Conservation (phyloP, 2,797 vertebrate species). For the Cichlasoma orientale region DNA sequence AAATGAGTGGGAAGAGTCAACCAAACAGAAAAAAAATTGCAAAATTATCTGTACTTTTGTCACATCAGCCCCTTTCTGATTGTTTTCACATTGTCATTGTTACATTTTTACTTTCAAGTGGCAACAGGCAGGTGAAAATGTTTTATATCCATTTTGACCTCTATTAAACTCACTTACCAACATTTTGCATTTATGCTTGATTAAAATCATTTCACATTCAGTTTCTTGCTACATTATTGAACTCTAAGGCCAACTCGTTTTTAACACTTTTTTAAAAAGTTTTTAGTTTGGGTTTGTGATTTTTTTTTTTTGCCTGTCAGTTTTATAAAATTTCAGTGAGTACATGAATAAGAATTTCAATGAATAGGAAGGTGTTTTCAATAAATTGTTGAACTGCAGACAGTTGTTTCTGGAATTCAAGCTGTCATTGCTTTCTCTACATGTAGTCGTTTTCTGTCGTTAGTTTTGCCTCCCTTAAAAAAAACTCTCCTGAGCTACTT, state of each 20-base stretch:
- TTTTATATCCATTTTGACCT: constrained; percentile 8
- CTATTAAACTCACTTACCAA: background rate
- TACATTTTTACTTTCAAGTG: background rate
- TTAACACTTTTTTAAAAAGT: background rate
- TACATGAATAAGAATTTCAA: background rate
- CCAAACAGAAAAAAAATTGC: background rate
- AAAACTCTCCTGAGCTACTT: background rate
- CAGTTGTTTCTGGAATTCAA: background rate
- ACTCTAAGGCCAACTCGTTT: constrained; percentile 1
- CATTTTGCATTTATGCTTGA: constrained; percentile 8
- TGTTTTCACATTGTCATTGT: background rate
- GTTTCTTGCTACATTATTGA: background rate
- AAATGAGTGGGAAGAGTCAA: background rate
- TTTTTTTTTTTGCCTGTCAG: background rate
- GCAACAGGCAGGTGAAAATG: constrained; percentile 10
- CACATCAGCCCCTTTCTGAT: background rate
- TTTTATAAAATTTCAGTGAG: background rate
- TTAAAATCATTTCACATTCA: background rate
- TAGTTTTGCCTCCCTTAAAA: constrained; percentile 27
- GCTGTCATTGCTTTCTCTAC: constrained; percentile 1
- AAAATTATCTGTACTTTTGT: background rate
- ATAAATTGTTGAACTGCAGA: background rate
- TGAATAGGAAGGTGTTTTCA: background rate
- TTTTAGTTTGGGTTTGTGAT: background rate
- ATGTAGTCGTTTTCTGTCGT: constrained; percentile 3